Evolutionary conservation across 2,888 invertebrate species (phyloP), one percentile per base, ranked within the genome.

Genomic region (Tortricodes alternella): DNA sequence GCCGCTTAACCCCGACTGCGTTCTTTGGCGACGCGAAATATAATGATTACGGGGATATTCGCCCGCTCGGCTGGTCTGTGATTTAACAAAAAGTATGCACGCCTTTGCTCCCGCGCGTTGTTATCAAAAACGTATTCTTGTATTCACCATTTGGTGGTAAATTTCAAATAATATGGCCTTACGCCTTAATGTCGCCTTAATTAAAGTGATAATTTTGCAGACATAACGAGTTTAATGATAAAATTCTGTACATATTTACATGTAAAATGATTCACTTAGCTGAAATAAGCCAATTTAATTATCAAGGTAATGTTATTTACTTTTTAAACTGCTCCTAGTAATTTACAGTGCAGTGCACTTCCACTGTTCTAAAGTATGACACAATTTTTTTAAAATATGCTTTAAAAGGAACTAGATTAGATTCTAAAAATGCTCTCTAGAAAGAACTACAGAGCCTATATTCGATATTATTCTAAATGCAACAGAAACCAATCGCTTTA

Each of bases 1-100:
- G 77, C 78, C 83, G 81, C 83, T 89, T 89, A 86, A 83, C 85
- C 80, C 68, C 77, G 70, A 67, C 75, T 74, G 74, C 68, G 63
- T 71, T 76, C 73, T 77, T 77, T 63, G 69, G 74, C 67, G 78
- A 76, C 78, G 74, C 67, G 71, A 64, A 71, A 71, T 76, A 76
- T 83, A 83, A 85, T 81, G 87, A 84, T 74, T 74, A 74, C 66
- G 68, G 69, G 67, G 73, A 72, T 70, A 79, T 80, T 77, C 74
- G 77, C 78, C 74, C 68, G 78, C 71, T 11, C 19, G n/a, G 15
- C 41, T 41, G 38, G 43, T 23, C 41, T 41, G 44, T 29, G 41
- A 23, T 32, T 21, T 7, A 23, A 11, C 29, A 3, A 46, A 32
- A 46, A 21, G 21, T 34, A 24, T 16, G 16, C 34, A 21, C 19